A percentile compares a stretch with the other conserved stretches of the same genome.
Conservation (phyloP, 1,140 invertebrate species). For the Bactericera cockerelli region DNA sequence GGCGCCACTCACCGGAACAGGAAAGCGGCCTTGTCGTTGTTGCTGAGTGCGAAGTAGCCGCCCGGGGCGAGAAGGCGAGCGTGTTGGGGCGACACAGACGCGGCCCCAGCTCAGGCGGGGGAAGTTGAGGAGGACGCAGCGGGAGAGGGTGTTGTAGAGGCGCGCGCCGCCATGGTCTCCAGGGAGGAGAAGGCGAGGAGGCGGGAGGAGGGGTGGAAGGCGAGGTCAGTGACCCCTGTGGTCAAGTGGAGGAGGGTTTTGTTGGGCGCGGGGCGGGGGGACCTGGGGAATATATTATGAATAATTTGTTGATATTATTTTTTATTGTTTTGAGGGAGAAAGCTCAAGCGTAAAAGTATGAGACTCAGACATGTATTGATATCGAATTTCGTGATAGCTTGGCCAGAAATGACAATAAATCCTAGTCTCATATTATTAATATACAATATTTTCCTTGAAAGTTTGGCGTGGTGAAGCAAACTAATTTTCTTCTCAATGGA, state of each 20-base stretch:
- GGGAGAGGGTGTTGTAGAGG: conserved; percentile 29
- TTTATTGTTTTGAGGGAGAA: too few species aligned
- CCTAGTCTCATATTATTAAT: too few species aligned
- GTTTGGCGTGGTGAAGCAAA: too few species aligned
- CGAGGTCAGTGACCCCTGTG: conserved; percentile 51
- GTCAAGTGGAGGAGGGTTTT: conserved; percentile 62
- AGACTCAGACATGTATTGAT: too few species aligned
- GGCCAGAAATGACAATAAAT: too few species aligned
- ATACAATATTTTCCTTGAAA: too few species aligned
- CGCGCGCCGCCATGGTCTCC: conserved; percentile 54
- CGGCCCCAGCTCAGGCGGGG: conserved; percentile 36
- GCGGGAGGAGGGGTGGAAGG: conserved; percentile 73
- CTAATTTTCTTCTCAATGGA: too few species aligned
- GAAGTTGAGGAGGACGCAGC: background rate
- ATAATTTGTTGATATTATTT: too few species aligned
- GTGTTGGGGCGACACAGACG: conserved; percentile 34
- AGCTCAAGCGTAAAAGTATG: too few species aligned
- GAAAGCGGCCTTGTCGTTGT: conserved; percentile 40
- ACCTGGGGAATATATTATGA: too few species aligned
- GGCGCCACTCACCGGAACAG: conserved; percentile 45
- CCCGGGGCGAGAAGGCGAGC: conserved; percentile 58
- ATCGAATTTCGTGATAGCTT: too few species aligned
- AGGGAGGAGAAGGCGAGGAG: conserved; percentile 63
- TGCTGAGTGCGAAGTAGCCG: conserved; percentile 52
- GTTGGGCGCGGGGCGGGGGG: conserved; percentile 39